These are phyloP conservation scores for Carlito syrichta DNA, from an alignment of 2,113 vertebrate genomes.

Conservation along the genomic window DNA sequence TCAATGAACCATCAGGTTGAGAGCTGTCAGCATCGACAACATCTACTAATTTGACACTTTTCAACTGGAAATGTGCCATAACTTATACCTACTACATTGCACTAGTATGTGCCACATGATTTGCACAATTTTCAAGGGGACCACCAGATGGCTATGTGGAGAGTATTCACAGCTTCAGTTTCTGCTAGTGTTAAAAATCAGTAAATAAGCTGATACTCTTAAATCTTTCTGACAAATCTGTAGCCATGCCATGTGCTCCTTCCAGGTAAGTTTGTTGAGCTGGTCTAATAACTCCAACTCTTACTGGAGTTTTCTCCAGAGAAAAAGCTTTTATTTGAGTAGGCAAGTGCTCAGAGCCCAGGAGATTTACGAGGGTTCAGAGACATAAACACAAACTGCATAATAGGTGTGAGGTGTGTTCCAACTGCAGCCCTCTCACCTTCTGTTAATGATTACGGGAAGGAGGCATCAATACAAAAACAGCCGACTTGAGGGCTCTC, in stretches of 20 bases:
- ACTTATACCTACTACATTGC: neutral
- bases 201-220: slow-evolving; percentile 35
- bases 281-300: slow-evolving; percentile 5
- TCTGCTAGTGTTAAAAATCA: slow-evolving; percentile 32
- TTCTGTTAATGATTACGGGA: slow-evolving; percentile 64
- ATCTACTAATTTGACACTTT: slow-evolving; percentile 5
- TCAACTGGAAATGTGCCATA: neutral
- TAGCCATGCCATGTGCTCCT: neutral
- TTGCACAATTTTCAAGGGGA: neutral
- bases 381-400: slow-evolving; percentile 57
- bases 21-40: slow-evolving; percentile 20
- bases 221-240: slow-evolving; percentile 36
- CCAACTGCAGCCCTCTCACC: slow-evolving; percentile 25
- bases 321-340: slow-evolving; percentile 34
- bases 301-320: neutral
- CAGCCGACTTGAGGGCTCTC: slow-evolving; percentile 43
- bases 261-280: slow-evolving; percentile 44
- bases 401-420: slow-evolving; percentile 64
- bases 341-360: neutral
- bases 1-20: slow-evolving; percentile 16
- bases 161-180: neutral
- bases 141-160: neutral
- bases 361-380: slow-evolving; percentile 57
- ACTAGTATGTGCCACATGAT: neutral
- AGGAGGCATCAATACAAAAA: slow-evolving; percentile 70